These are phyloP conservation scores for Aldrovandia affinis DNA, from an alignment of 2,797 vertebrate genomes.

Conservation along the genomic window DNA sequence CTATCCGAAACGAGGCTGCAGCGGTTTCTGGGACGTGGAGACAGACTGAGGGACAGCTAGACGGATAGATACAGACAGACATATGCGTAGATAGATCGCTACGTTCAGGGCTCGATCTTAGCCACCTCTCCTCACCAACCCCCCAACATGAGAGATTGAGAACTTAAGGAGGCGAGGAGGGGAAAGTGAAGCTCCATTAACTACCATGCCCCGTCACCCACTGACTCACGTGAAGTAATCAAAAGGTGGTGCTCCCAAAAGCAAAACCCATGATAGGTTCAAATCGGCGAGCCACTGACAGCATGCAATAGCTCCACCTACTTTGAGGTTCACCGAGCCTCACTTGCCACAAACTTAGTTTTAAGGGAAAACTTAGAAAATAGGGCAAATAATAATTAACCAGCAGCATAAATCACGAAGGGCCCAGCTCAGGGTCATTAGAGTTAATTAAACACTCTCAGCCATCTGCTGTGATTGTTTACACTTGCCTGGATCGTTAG, in stretches of 20 bases:
- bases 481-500: slow-evolving; percentile 92
- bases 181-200: background rate
- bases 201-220: background rate
- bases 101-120: too few relatives aligned
- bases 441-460: slow-evolving; percentile 79
- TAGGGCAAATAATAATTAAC: background rate
- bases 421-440: slow-evolving; percentile 83
- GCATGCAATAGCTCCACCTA: background rate
- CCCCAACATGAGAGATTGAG: background rate
- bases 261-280: background rate
- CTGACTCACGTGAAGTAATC: background rate
- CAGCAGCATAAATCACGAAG: background rate
- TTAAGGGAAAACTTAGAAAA: background rate
- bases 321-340: background rate
- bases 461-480: slow-evolving; percentile 95
- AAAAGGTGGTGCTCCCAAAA: background rate
- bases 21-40: background rate
- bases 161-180: background rate
- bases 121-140: too few relatives aligned
- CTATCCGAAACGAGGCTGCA: background rate
- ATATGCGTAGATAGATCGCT: too few relatives aligned
- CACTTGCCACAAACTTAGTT: background rate
- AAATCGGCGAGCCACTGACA: too few relatives aligned
- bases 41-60: background rate
- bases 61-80: background rate